Base-by-base conservation (phyloP, 2,113 vertebrate species). In the Pteronura brasiliensis region DNA sequence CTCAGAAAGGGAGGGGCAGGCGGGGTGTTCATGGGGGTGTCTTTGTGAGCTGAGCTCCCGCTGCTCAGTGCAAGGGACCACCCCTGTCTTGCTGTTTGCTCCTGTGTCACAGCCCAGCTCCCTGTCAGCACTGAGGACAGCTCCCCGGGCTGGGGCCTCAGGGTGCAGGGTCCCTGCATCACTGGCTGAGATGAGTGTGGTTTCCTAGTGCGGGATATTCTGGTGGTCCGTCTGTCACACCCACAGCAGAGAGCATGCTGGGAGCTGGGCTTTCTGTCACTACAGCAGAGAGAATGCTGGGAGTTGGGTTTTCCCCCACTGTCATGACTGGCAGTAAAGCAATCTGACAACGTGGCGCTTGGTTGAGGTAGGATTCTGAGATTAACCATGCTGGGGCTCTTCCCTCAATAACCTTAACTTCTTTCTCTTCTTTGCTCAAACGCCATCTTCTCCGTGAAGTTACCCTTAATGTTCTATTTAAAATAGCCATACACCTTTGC, bases 351-450 rank as follows among this genome's bases (percentile, higher is more conserved):
- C 7, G 10, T 13, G 34, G 36, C 49, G 3, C 82, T 47, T 3
- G 29, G 29, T 79, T n/a, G 88, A 79, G 25, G 49, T 52, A 79
- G 15, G 42, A 52, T 84, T 71, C 61, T 80, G 84, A 49, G 52
- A 8, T 57, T 52, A 79, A 47, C 10, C 6, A 8, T 63, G 11
- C 52, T 63, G 14, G 21, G n/a, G 5, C 23, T 44, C 25, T 10
- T 84, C 11, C 15, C 20, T 88, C 4, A 7, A 36, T 47, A 72
- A 57, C 20, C 11, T 2, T 71, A 4, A 47, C 34, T 93, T 90
- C 69, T 69, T 82, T 67, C 63, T 93, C 44, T 65, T 57, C 81
- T 90, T 87, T 93, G 91, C 52, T 90, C 74, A 88, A 39, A 76
- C 7, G 15, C 20, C 17, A 27, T 17, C 29, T 82, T 91, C 23